These are phyloP conservation scores for Ptilorrhoa leucosticta DNA, from an alignment of 2,113 vertebrate genomes.

Conservation along the genomic window DNA sequence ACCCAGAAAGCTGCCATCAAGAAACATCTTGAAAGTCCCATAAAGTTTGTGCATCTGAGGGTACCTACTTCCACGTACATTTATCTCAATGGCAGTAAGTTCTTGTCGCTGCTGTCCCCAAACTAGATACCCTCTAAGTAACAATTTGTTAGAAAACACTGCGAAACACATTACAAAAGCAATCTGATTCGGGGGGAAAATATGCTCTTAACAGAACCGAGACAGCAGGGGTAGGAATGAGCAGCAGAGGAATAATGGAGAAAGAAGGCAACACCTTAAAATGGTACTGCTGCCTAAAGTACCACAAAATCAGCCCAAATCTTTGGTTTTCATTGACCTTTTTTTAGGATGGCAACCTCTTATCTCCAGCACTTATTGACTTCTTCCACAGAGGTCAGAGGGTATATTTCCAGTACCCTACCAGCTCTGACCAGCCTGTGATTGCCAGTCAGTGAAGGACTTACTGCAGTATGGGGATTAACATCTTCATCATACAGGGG, in stretches of 20 bases:
- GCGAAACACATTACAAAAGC: neutral
- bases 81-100: neutral
- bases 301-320: neutral
- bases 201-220: neutral
- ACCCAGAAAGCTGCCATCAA: neutral
- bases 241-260: neutral
- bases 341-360: neutral
- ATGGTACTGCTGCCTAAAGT: neutral
- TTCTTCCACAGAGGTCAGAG: neutral
- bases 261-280: neutral
- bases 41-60: neutral
- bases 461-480: neutral
- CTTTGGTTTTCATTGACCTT: neutral
- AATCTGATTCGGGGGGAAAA: neutral
- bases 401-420: neutral
- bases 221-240: neutral
- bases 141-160: neutral
- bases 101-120: neutral
- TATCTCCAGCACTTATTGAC: neutral
- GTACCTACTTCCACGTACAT: neutral
- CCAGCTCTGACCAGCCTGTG: neutral
- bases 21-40: neutral
- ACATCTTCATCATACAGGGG: neutral
- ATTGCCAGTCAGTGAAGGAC: neutral
- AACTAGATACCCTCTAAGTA: neutral